phyloP scores from a whole-genome alignment of 2,888 invertebrate genomes.

The Clivina fossor region DNA sequence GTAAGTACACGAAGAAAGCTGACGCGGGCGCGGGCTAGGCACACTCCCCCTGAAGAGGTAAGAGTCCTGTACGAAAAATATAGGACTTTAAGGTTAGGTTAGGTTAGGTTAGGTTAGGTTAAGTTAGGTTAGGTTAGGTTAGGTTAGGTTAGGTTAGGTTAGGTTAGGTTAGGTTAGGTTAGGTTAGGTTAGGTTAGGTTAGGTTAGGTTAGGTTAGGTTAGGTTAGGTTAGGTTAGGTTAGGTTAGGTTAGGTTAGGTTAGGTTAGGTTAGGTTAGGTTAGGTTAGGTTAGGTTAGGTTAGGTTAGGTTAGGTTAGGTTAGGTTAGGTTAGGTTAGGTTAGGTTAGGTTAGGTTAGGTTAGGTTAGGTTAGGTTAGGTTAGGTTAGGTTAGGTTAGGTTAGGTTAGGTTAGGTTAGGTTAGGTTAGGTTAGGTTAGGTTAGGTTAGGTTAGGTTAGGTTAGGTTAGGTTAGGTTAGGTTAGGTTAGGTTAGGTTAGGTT shows the following conservation, averaged over 20 bases:
- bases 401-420: slow-evolving; percentile 7
- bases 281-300: not conserved
- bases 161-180: too few species aligned
- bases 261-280: not conserved
- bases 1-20: too few species aligned
- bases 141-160: too few species aligned
- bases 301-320: not conserved
- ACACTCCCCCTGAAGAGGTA: too few species aligned
- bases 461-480: slow-evolving; percentile 14
- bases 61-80: too few species aligned
- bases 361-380: slow-evolving; percentile 1
- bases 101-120: too few species aligned
- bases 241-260: not conserved
- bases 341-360: not conserved
- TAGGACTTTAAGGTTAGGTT: too few species aligned
- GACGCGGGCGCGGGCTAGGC: too few species aligned
- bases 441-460: slow-evolving; percentile 7
- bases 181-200: too few species aligned
- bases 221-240: too few species aligned
- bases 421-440: slow-evolving; percentile 7
- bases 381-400: slow-evolving; percentile 7
- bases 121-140: too few species aligned
- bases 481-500: slow-evolving; percentile 17
- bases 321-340: not conserved
- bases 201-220: too few species aligned